Percentiles rank a stretch among this genome's conserved stretches.
phyloP scores from a whole-genome alignment of 2,113 vertebrate genomes.

The Etia nguti region DNA sequence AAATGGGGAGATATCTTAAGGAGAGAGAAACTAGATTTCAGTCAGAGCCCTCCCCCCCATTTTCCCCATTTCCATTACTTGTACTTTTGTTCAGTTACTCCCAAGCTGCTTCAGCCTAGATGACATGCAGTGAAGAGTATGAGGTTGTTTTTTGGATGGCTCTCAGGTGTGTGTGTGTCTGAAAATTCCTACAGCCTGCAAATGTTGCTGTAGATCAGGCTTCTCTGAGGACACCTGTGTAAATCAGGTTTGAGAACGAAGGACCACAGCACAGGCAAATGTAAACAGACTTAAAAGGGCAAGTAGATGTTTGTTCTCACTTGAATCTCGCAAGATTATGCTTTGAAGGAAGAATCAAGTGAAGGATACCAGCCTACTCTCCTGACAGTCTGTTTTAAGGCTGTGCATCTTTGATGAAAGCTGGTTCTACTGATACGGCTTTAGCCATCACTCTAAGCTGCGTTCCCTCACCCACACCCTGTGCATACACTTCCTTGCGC shows the following conservation, averaged over 20 bases:
- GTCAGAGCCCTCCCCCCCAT: not conserved
- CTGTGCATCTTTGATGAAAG: not conserved
- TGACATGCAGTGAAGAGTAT: not conserved
- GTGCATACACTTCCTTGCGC: not conserved
- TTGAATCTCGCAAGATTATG: not conserved
- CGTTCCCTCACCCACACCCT: not conserved
- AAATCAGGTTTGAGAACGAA: not conserved
- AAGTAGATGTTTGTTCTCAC: not conserved
- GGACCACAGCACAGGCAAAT: not conserved
- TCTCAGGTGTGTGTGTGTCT: not conserved
- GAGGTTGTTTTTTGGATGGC: not conserved
- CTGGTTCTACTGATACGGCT: not conserved
- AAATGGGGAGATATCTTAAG: not conserved
- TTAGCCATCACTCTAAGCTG: not conserved
- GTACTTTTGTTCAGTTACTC: constrained; percentile 11
- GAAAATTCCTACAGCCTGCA: not conserved
- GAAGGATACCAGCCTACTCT: not conserved
- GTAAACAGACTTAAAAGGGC: not conserved
- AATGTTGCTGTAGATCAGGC: not conserved
- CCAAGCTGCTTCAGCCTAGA: not conserved
- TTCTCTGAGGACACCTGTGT: not conserved
- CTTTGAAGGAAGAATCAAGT: constrained; percentile 8
- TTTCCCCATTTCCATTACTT: not conserved
- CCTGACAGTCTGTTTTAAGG: not conserved
- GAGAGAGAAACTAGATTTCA: not conserved